Percentiles rank a stretch among this genome's conserved stretches.
These are phyloP conservation scores for Desoria tigrina DNA, from an alignment of 2,888 invertebrate genomes.

Conservation along the genomic window DNA sequence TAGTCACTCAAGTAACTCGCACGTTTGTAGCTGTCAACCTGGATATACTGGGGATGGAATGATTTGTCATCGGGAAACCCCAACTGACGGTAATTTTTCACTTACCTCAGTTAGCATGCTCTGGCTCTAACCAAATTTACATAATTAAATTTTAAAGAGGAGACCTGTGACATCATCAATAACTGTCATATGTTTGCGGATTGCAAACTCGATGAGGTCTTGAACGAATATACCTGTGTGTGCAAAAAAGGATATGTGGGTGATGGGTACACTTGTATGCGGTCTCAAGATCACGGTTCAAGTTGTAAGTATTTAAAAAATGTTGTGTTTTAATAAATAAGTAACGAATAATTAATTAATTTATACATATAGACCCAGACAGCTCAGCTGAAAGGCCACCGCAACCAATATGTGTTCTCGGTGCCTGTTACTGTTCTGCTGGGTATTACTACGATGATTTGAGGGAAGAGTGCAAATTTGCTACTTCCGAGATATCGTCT, in stretches of 20 bases:
- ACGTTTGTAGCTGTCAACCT: conserved; percentile 58
- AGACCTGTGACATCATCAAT: conserved; percentile 68
- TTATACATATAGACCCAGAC: conserved; percentile 53
- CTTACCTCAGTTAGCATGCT: background rate
- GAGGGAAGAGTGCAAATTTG: conserved; percentile 53
- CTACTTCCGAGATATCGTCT: background rate
- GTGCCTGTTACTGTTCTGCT: conserved; percentile 64
- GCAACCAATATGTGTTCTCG: conserved; percentile 60
- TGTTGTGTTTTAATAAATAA: background rate
- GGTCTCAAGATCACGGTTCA: conserved; percentile 22
- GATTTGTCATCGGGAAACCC: conserved; percentile 39
- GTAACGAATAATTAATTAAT: conserved; percentile 7
- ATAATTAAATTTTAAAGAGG: conserved; percentile 21
- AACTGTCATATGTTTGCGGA: conserved; percentile 81
- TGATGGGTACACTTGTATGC: conserved; percentile 58
- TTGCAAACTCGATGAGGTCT: conserved; percentile 60
- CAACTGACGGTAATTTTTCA: conserved; percentile 24
- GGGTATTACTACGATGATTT: conserved; percentile 61
- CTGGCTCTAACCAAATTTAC: background rate
- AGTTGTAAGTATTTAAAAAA: conserved; percentile 29
- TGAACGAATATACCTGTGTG: conserved; percentile 58
- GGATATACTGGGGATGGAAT: conserved; percentile 61
- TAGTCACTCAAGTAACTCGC: conserved; percentile 52
- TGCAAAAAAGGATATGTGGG: conserved; percentile 63
- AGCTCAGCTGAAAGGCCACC: conserved; percentile 55